Conservation (phyloP, 1,140 invertebrate species). For the Caenorhabditis latens region DNA sequence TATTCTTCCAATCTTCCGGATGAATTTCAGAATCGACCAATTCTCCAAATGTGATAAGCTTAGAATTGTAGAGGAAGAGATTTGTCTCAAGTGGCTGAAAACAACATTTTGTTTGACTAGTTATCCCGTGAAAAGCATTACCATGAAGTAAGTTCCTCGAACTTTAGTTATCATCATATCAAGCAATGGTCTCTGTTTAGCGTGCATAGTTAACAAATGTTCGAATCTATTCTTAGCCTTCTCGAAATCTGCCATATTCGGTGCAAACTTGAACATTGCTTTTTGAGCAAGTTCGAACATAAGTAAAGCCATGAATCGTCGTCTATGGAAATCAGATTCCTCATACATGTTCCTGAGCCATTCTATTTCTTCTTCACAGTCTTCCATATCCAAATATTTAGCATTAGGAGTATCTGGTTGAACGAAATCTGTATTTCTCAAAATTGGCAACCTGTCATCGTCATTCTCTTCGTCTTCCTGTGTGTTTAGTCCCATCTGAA, state of each 20-base stretch:
- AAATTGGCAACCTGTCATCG: background rate
- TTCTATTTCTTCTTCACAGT: background rate
- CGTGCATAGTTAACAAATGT: slow-evolving; percentile 30
- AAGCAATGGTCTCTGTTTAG: slow-evolving; percentile 5
- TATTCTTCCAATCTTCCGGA: slow-evolving; percentile 1
- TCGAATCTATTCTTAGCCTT: background rate
- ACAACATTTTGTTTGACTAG: background rate
- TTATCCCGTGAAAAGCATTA: background rate
- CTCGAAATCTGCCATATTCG: slow-evolving; percentile 21
- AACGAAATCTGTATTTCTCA: background rate
- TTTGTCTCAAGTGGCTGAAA: slow-evolving; percentile 5
- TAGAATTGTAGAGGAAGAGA: slow-evolving; percentile 3
- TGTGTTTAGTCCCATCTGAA: background rate
- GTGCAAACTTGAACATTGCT: background rate
- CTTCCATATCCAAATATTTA: background rate
- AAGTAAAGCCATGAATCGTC: background rate
- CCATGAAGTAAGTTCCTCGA: slow-evolving; percentile 39
- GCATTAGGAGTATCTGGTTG: background rate
- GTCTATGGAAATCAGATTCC: background rate
- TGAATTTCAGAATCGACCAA: slow-evolving; percentile 34
- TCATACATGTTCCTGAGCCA: slow-evolving; percentile 26
- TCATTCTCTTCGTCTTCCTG: slow-evolving; percentile 18
- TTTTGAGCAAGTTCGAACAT: slow-evolving; percentile 16
- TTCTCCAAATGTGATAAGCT: slow-evolving; percentile 17
- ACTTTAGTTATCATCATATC: slow-evolving; percentile 37